These are phyloP conservation scores for Thermophis baileyi DNA, from an alignment of 2,113 vertebrate species.

Conservation along the genomic window DNA sequence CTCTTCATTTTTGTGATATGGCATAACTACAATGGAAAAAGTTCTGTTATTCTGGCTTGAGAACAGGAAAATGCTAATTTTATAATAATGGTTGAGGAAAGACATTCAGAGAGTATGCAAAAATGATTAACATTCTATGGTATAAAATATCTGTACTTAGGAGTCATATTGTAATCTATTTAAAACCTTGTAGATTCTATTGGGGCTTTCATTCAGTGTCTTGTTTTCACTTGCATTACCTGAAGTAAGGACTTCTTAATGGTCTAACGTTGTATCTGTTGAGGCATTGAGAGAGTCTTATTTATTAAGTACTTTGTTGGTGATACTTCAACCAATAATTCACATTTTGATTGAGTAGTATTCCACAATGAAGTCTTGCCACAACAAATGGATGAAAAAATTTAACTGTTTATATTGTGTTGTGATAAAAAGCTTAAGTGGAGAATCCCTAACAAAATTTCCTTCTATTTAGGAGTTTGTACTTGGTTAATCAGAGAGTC, in stretches of 20 bases:
- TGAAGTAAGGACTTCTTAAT: background rate
- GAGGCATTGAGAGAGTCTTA: background rate
- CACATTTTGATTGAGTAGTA: too few species aligned
- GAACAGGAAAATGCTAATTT: background rate
- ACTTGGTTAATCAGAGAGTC: background rate
- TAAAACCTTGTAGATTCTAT: background rate
- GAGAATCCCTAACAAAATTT: background rate
- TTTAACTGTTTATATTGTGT: background rate
- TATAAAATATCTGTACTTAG: background rate
- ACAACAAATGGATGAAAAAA: background rate
- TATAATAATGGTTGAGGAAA: background rate
- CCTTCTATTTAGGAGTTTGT: background rate
- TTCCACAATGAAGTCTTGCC: background rate
- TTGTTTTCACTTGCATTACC: background rate
- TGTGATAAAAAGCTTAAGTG: background rate
- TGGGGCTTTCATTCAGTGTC: background rate
- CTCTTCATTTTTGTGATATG: background rate
- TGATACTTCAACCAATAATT: background rate
- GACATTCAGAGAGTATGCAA: background rate
- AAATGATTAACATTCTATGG: background rate
- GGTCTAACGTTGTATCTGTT: background rate
- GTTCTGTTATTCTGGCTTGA: background rate
- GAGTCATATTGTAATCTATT: background rate
- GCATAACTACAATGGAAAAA: background rate
- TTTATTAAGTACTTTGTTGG: background rate